These are phyloP conservation scores for Knipowitschia caucasica DNA, from an alignment of 2,797 vertebrate genomes.

Conservation along the genomic window DNA sequence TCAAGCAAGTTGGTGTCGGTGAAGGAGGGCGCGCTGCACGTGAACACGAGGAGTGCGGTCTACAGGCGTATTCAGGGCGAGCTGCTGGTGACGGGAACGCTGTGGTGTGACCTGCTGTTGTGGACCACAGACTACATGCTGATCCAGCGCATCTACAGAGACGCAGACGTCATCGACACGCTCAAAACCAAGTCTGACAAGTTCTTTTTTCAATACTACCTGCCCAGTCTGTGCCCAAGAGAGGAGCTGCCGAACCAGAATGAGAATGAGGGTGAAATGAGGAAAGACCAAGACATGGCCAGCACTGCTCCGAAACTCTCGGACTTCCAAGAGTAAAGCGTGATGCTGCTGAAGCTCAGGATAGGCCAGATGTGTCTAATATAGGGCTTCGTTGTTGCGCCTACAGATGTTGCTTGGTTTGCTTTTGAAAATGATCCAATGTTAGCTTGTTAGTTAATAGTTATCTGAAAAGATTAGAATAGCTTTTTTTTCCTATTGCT, in stretches of 20 bases:
- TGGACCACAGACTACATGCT: conserved; percentile 36
- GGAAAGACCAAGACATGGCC: no score
- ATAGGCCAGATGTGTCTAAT: no score
- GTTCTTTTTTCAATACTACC: conserved; percentile 48
- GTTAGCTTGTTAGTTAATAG: no score
- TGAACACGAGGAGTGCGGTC: conserved; percentile 18
- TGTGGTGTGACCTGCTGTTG: conserved; percentile 55
- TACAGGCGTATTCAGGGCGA: conserved; percentile 55
- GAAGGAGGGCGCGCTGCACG: conserved; percentile 11
- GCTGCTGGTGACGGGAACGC: conserved; percentile 46
- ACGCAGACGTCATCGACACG: neutral
- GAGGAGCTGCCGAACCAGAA: no score
- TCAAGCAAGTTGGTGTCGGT: conserved; percentile 24
- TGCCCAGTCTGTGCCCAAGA: conserved; percentile 25
- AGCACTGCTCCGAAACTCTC: neutral
- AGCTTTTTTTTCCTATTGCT: no score
- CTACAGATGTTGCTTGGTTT: no score
- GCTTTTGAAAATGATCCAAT: no score
- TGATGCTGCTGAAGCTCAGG: no score
- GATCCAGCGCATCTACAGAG: conserved; percentile 50
- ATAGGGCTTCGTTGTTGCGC: no score
- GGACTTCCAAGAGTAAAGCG: neutral
- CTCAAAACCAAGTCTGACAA: conserved; percentile 44
- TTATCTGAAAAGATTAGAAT: no score
- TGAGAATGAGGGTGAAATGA: neutral